Evolutionary conservation across 2,113 vertebrate genomes (phyloP).

Genomic region (Chloebia gouldiae): DNA sequence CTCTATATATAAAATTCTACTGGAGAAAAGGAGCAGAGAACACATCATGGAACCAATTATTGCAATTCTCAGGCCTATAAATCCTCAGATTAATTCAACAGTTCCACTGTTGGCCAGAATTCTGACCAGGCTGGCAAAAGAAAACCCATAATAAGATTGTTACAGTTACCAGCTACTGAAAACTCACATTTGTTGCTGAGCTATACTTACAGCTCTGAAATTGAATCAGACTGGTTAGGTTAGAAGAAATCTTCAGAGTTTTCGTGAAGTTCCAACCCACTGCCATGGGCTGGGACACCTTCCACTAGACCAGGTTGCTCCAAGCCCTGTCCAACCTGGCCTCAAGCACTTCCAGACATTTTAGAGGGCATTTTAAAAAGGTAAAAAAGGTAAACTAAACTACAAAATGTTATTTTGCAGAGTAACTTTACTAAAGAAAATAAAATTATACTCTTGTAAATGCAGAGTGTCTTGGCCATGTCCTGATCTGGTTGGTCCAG

Average conservation of each 20-base stretch:
- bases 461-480: background rate
- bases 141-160: rapidly evolving
- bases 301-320: background rate
- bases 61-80: background rate
- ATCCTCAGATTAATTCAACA: background rate
- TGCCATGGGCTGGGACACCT: background rate
- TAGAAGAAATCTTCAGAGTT: background rate
- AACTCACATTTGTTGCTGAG: background rate
- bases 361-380: background rate
- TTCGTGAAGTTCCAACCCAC: background rate
- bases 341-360: background rate
- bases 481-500: background rate
- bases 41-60: background rate
- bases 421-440: background rate
- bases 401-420: background rate
- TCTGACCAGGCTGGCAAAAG: background rate
- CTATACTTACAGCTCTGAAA: background rate
- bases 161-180: background rate
- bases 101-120: background rate
- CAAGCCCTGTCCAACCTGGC: background rate
- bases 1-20: background rate
- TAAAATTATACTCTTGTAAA: background rate
- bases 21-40: background rate
- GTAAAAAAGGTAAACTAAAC: background rate
- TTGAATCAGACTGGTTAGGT: background rate